Percentiles rank a stretch among this genome's conserved stretches.
Conservation (phyloP, 2,888 invertebrate species). For the Athetis lepigone region DNA sequence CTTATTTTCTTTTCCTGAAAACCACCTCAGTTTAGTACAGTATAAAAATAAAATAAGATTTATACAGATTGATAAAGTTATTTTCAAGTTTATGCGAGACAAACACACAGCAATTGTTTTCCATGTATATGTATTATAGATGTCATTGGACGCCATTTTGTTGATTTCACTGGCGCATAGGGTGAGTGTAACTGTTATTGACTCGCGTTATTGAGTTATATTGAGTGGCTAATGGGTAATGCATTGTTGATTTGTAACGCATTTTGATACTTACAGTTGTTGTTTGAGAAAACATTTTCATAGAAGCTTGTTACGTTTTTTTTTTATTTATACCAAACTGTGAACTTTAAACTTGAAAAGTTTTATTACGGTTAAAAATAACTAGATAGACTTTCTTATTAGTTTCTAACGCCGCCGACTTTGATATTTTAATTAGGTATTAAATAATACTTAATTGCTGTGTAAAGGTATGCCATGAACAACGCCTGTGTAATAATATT, state of each 20-base stretch:
- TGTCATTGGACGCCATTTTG: conserved; percentile 83
- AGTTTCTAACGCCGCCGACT: neutral
- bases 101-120: too few relatives aligned
- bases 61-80: too few relatives aligned
- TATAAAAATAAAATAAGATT: too few relatives aligned
- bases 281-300: conserved; percentile 42
- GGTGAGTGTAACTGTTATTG: conserved; percentile 79
- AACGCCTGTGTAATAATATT: too few relatives aligned
- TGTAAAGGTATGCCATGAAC: too few relatives aligned
- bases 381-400: too few relatives aligned
- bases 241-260: conserved; percentile 64
- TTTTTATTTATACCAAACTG: neutral
- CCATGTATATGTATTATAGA: too few relatives aligned
- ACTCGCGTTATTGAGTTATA: conserved; percentile 83
- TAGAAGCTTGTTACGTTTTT: conserved; percentile 17
- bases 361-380: neutral
- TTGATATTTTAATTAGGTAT: too few relatives aligned
- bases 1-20: too few relatives aligned
- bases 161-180: conserved; percentile 76
- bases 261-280: conserved; percentile 58
- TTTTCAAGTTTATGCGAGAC: too few relatives aligned
- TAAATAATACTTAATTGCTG: too few relatives aligned
- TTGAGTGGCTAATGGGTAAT: conserved; percentile 79
- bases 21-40: too few relatives aligned
- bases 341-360: neutral